Evolutionary conservation across 1,140 invertebrate genomes (phyloP).

Genomic region (Drosophila pallidifrons): DNA sequence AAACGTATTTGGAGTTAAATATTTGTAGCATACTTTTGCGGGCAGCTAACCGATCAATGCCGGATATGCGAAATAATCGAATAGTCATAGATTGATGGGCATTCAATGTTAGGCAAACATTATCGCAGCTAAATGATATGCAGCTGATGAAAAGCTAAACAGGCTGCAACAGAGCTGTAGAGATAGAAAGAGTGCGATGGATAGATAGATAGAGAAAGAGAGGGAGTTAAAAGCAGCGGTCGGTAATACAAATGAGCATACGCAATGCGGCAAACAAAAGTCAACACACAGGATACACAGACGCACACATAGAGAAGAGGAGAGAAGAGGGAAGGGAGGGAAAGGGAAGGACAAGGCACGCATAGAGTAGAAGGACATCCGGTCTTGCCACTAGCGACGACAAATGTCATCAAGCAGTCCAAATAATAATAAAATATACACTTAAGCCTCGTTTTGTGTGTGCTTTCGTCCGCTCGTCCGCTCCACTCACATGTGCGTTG

Average conservation of each 20-base stretch:
- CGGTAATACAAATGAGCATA: slow-evolving; percentile 77
- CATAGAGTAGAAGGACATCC: slow-evolving; percentile 60
- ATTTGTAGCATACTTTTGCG: neutral
- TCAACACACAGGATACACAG: slow-evolving; percentile 49
- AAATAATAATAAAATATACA: slow-evolving; percentile 84
- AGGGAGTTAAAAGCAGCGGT: slow-evolving; percentile 5
- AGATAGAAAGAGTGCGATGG: slow-evolving; percentile 13
- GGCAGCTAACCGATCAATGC: neutral
- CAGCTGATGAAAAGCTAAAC: slow-evolving; percentile 71
- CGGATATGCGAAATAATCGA: slow-evolving; percentile 7
- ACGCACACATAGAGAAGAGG: neutral
- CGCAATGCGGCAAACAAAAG: slow-evolving; percentile 81
- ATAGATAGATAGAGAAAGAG: slow-evolving; percentile 24
- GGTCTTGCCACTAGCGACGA: slow-evolving; percentile 72
- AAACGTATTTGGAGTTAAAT: neutral
- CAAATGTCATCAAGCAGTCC: slow-evolving; percentile 82
- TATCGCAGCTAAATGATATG: slow-evolving; percentile 66
- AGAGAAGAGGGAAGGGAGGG: neutral
- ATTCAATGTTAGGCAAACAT: slow-evolving; percentile 57
- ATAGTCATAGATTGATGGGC: slow-evolving; percentile 38
- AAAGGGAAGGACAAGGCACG: slow-evolving; percentile 8
- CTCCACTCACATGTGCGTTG: slow-evolving; percentile 30
- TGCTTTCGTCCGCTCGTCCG: slow-evolving; percentile 12
- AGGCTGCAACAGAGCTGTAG: slow-evolving; percentile 27
- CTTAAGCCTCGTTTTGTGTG: slow-evolving; percentile 76